Evolutionary conservation across 1,140 invertebrate genomes (phyloP).

Genomic region (Aphelinus certus): DNA sequence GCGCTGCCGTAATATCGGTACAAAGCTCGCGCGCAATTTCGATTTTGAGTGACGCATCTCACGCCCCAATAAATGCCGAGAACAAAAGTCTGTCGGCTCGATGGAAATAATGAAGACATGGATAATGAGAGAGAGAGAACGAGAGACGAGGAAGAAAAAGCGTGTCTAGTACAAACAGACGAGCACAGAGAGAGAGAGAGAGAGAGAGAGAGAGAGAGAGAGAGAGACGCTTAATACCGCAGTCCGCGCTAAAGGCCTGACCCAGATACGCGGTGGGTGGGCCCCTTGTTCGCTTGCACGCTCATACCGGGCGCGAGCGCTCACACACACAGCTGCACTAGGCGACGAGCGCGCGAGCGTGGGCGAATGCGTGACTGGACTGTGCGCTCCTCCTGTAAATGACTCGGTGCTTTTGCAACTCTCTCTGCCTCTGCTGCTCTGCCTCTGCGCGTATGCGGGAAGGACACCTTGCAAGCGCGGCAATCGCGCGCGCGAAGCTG

Average conservation of each 20-base stretch:
- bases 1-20: background rate
- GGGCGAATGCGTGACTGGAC: no score
- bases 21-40: background rate
- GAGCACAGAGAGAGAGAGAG: no score
- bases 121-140: background rate
- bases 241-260: constrained; percentile 43
- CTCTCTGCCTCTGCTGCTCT: background rate
- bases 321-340: background rate
- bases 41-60: background rate
- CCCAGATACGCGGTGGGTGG: constrained; percentile 52
- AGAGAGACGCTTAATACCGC: constrained; percentile 19
- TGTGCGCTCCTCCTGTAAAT: no score
- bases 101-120: no score
- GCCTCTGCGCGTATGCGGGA: background rate
- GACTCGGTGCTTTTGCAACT: background rate
- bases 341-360: no score
- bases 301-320: background rate
- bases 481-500: background rate
- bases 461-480: constrained; percentile 30
- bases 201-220: background rate
- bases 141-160: constrained; percentile 25
- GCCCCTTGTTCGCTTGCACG: constrained; percentile 28
- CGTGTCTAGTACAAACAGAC: background rate
- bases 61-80: background rate
- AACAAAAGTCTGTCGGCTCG: background rate